phyloP scores from a whole-genome alignment of 2,888 invertebrate genomes.

The Aromia moschata region DNA sequence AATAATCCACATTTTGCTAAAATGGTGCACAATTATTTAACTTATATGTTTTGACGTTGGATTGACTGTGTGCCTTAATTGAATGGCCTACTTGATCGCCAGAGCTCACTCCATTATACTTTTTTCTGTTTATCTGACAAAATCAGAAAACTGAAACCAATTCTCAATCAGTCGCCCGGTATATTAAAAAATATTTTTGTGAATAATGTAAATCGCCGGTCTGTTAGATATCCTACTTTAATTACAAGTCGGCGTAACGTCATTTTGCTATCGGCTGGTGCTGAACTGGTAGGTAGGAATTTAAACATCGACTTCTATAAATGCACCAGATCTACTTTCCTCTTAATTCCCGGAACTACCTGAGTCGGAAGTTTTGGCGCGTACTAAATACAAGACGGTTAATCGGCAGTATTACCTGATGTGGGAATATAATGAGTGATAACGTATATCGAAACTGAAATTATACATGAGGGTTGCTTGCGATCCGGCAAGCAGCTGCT shows the following conservation, averaged over 20 bases:
- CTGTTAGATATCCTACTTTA: not conserved
- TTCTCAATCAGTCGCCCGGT: not conserved
- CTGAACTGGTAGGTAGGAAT: not conserved
- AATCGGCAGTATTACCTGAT: slow-evolving; percentile 50
- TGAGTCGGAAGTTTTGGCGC: slow-evolving; percentile 59
- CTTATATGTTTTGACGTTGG: too few species aligned
- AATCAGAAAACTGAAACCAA: not conserved
- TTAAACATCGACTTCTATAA: slow-evolving; percentile 28
- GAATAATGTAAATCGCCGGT: not conserved
- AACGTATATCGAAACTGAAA: slow-evolving; percentile 38
- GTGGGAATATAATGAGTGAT: slow-evolving; percentile 47
- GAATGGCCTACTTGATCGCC: too few species aligned
- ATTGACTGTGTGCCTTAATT: too few species aligned
- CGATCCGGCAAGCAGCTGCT: slow-evolving; percentile 35
- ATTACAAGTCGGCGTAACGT: not conserved
- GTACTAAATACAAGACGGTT: slow-evolving; percentile 52
- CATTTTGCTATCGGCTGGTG: not conserved
- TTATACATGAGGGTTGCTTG: slow-evolving; percentile 38
- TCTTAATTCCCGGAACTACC: slow-evolving; percentile 55
- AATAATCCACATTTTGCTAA: too few species aligned
- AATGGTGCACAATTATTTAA: too few species aligned
- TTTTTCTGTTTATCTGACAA: not conserved
- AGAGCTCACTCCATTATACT: too few species aligned
- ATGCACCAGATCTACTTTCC: slow-evolving; percentile 1
- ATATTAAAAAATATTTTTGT: not conserved